Evolutionary conservation across 2,888 invertebrate genomes (phyloP).

Genomic region (Hartigia nigra): DNA sequence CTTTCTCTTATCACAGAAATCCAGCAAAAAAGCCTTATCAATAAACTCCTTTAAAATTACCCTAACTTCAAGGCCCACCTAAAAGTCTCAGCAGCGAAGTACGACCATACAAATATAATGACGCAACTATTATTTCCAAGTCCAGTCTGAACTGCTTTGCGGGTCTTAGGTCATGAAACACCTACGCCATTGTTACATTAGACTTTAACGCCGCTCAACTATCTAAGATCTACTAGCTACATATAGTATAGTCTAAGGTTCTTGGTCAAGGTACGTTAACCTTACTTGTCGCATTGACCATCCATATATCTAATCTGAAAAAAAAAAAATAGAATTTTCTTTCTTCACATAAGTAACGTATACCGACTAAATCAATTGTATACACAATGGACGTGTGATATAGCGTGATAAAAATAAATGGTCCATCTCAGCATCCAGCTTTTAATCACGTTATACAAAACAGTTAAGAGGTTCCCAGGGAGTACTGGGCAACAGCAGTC

Average conservation of each 20-base stretch:
- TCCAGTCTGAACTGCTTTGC: neutral
- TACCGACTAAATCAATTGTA: neutral
- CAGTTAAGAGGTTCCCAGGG: constrained; percentile 59
- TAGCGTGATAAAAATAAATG: neutral
- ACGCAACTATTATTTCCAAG: neutral
- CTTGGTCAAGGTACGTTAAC: neutral
- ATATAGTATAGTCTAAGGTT: neutral
- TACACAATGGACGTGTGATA: neutral
- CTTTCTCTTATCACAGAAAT: neutral
- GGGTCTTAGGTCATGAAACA: neutral
- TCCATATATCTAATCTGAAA: neutral
- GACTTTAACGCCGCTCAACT: neutral
- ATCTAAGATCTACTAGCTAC: neutral
- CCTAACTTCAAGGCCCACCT: neutral
- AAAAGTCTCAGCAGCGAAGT: too few species aligned
- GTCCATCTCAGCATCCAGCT: constrained; percentile 1
- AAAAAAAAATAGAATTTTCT: neutral
- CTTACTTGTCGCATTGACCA: neutral
- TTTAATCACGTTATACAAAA: constrained; percentile 61
- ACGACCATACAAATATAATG: neutral
- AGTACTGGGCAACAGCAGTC: constrained; percentile 26
- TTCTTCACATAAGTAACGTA: neutral
- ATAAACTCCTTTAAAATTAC: neutral
- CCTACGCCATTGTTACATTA: neutral
- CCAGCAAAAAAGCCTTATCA: too few species aligned